Evolutionary conservation across 2,888 invertebrate species (phyloP), one percentile per base, ranked within the genome.

Genomic region (Operophtera brumata): DNA sequence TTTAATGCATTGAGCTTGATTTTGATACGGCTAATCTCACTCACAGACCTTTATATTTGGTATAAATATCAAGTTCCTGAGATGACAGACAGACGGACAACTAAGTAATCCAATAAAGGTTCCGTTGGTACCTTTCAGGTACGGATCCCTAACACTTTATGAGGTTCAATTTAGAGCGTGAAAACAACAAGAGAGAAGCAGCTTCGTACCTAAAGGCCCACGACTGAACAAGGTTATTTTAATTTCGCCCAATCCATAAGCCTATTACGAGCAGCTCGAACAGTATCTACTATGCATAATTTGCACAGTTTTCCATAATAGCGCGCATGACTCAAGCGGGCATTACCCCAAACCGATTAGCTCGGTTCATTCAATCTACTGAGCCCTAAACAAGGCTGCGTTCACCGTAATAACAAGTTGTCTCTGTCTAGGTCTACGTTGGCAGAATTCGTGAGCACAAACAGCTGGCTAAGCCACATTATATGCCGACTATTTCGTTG

Each of bases 401-500:
- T 47, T 54, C 44, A 46, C 54, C 34, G 47, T 59, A 59, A 52
- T 59, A 59, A 59, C 53, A 57, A 46, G 48, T 53, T 53, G 57
- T 53, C 45, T 44, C 53, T 57, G 55, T 59, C 53, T 54, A 59
- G 47, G 57, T 47, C 30, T 44, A 54, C 56, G 41, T 59, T 55
- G 59, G 57, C 48, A 56, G 57, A 67, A 64, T 54, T 57, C 60
- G 62, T 53, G 57, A 35, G 47, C 49, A 40, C 45, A 47, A 61
- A 58, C 57, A 34, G 55, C 55, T 62, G 57, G 50, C 42, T 53
- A 51, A 62, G 47, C 62, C 48, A 64, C 62, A 61, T 64, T 57
- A 66, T 61, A 64, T 59, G 67, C 52, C 47, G 47, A 56, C 55
- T 67, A 67, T 67, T 63, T 65, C 55, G 51, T 60, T 39, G 37